phyloP scores from a whole-genome alignment of 2,113 vertebrate species.

The Girardinichthys multiradiatus region DNA sequence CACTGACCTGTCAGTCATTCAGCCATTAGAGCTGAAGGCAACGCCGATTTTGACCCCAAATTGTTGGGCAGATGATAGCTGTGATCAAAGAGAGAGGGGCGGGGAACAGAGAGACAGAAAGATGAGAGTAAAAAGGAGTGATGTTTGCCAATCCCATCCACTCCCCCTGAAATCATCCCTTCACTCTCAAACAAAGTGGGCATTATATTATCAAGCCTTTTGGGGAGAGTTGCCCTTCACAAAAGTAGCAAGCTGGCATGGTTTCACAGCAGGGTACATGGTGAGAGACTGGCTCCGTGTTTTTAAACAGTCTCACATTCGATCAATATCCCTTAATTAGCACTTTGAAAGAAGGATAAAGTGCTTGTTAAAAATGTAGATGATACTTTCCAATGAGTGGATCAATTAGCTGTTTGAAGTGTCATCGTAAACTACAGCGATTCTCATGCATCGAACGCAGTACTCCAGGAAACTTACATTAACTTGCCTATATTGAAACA shows the following conservation, averaged over 20 bases:
- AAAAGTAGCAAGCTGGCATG: slow-evolving; percentile 56
- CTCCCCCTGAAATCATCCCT: slow-evolving; percentile 19
- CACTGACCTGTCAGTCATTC: slow-evolving; percentile 74
- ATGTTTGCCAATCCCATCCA: slow-evolving; percentile 31
- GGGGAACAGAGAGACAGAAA: slow-evolving; percentile 16
- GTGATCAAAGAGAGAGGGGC: slow-evolving; percentile 26
- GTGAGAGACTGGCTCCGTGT: slow-evolving; percentile 32
- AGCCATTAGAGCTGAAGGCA: slow-evolving; percentile 52
- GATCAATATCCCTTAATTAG: slow-evolving; percentile 76
- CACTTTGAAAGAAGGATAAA: slow-evolving; percentile 64
- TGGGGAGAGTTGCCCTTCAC: slow-evolving; percentile 57
- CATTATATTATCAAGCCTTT: slow-evolving; percentile 57
- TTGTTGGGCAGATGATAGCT: slow-evolving; percentile 44
- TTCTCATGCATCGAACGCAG: slow-evolving; percentile 27
- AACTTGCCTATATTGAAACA: slow-evolving; percentile 16
- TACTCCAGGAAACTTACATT: slow-evolving; percentile 16
- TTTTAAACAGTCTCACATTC: slow-evolving; percentile 55
- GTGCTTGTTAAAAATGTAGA: slow-evolving; percentile 65
- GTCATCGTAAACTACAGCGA: slow-evolving; percentile 35
- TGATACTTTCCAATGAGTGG: slow-evolving; percentile 64
- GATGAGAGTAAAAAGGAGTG: slow-evolving; percentile 3
- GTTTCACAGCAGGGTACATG: slow-evolving; percentile 48
- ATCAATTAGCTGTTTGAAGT: slow-evolving; percentile 70
- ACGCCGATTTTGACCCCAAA: slow-evolving; percentile 57
- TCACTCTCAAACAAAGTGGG: slow-evolving; percentile 43